Evolutionary conservation across 2,888 invertebrate species (phyloP).

Genomic region (Linyphia triangularis): DNA sequence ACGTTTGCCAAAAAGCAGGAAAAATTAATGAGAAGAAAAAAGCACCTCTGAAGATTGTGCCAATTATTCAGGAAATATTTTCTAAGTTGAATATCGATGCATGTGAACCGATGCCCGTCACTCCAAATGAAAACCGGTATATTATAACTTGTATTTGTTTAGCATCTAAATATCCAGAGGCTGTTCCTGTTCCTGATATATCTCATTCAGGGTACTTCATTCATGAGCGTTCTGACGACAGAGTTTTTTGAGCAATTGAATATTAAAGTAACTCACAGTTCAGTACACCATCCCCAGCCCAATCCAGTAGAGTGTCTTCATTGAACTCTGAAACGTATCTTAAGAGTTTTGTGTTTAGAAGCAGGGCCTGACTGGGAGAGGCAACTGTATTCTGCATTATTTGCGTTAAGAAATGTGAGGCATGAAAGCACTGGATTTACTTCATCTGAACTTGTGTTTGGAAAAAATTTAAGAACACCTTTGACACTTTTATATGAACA

Average conservation of each 20-base stretch:
- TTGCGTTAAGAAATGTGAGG: background rate
- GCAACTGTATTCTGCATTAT: background rate
- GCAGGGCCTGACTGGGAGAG: background rate
- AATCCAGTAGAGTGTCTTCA: background rate
- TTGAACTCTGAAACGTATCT: background rate
- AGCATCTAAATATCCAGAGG: conserved; percentile 16
- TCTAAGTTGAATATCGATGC: conserved; percentile 25
- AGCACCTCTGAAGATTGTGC: conserved; percentile 9
- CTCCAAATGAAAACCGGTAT: conserved; percentile 1
- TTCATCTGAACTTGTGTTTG: conserved; percentile 31
- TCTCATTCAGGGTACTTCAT: background rate
- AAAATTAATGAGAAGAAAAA: conserved; percentile 8
- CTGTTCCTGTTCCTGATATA: background rate
- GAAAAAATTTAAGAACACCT: conserved; percentile 39
- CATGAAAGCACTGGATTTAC: conserved; percentile 21
- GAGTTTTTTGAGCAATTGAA: background rate
- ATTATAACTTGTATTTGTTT: conserved; percentile 10
- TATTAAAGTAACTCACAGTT: background rate
- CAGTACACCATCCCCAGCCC: background rate
- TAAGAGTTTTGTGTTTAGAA: conserved; percentile 8
- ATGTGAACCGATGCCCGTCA: background rate
- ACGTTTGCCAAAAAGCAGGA: background rate
- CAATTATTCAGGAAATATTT: conserved; percentile 32
- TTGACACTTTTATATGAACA: conserved; percentile 15
- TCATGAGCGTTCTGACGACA: background rate